A percentile compares a stretch with the other conserved stretches of the same genome.
Conservation (phyloP, 2,888 invertebrate genomes). For the Drosophila demipolita region DNA sequence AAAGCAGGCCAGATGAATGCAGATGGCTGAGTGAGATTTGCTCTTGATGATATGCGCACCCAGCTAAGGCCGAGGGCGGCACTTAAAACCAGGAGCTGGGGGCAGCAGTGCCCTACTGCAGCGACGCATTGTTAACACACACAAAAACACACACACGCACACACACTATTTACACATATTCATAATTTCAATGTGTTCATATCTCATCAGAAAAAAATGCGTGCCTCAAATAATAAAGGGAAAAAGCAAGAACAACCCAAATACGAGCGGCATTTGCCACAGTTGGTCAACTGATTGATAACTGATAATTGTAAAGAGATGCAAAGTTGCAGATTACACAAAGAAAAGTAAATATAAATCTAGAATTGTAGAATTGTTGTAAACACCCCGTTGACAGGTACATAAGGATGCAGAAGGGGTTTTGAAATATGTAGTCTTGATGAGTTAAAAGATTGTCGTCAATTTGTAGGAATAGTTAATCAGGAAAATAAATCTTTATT, state of each 20-base stretch:
- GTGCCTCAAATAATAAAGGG: neutral
- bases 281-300: conserved; percentile 23
- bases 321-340: conserved; percentile 8
- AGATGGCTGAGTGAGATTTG: conserved; percentile 65
- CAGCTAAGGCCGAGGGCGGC: conserved; percentile 3
- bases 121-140: neutral
- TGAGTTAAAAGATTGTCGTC: neutral
- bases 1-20: conserved; percentile 43
- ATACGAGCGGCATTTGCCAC: conserved; percentile 32
- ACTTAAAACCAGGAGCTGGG: neutral
- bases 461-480: neutral
- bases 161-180: conserved; percentile 25
- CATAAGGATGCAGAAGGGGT: neutral
- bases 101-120: neutral
- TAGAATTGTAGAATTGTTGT: neutral
- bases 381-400: conserved; percentile 1
- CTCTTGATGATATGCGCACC: conserved; percentile 19
- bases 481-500: too few species aligned
- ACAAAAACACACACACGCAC: neutral
- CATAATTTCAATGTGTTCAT: conserved; percentile 63
- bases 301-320: conserved; percentile 36
- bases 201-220: conserved; percentile 50
- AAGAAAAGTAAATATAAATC: neutral
- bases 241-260: neutral
- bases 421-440: neutral